These are phyloP conservation scores for Steinernema khuongi DNA, from an alignment of 1,140 invertebrate species.

Conservation along the genomic window DNA sequence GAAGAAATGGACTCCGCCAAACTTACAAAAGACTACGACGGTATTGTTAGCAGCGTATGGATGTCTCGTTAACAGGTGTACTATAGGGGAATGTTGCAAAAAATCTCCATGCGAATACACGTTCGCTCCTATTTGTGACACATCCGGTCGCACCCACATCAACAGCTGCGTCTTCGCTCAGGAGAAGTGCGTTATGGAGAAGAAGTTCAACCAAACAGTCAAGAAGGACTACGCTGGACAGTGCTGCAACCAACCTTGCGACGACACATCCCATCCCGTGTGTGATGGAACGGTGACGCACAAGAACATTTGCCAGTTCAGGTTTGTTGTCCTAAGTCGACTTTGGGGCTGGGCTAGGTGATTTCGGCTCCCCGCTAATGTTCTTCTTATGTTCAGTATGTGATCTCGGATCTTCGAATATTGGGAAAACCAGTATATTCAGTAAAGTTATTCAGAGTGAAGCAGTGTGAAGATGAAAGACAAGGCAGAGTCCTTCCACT, in stretches of 20 bases:
- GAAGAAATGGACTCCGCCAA: constrained; percentile 8
- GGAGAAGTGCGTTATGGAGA: constrained; percentile 19
- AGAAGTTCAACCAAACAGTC: constrained; percentile 16
- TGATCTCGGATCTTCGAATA: too few relatives aligned
- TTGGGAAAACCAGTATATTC: too few relatives aligned
- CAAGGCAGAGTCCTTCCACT: constrained; percentile 7
- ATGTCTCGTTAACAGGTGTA: background rate
- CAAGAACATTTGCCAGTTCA: constrained; percentile 28
- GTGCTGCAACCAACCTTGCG: constrained; percentile 32
- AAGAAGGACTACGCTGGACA: constrained; percentile 20
- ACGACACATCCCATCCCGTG: constrained; percentile 21
- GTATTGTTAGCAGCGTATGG: too few relatives aligned
- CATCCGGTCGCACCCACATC: constrained; percentile 26
- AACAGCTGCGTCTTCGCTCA: constrained; percentile 27
- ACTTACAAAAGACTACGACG: constrained; percentile 36
- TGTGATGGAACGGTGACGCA: constrained; percentile 28
- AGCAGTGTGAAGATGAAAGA: constrained; percentile 31
- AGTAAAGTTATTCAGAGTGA: too few relatives aligned
- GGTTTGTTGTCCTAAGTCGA: constrained; percentile 16
- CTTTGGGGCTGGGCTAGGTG: too few relatives aligned
- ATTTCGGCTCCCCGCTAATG: too few relatives aligned
- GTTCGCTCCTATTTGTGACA: constrained; percentile 32
- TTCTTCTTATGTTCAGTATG: background rate
- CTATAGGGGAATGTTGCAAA: constrained; percentile 42
- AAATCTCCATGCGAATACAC: constrained; percentile 21